Conservation (phyloP, 2,888 invertebrate genomes). For the Adelognathus sp. region DNA sequence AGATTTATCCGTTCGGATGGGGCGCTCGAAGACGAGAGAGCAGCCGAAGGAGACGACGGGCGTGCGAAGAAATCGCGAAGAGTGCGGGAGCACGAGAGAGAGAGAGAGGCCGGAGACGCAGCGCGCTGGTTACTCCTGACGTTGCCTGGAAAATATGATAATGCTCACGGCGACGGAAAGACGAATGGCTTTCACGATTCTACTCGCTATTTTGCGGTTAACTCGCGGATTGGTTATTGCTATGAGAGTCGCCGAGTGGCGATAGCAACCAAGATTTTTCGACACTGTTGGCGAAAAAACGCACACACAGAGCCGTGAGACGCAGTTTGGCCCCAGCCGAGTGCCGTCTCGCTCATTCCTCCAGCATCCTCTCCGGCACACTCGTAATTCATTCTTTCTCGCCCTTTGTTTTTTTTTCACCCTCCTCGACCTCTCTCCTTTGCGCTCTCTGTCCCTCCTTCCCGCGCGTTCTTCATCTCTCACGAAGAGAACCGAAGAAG, state of each 20-base stretch:
- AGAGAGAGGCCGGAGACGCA: constrained; percentile 42
- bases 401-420: constrained; percentile 26
- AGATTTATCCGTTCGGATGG: constrained; percentile 74
- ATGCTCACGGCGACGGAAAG: constrained; percentile 73
- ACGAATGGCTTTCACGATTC: constrained; percentile 71
- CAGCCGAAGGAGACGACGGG: constrained; percentile 29
- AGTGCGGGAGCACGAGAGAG: too few species aligned
- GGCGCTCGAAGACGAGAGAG: constrained; percentile 56
- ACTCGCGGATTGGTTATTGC: constrained; percentile 74
- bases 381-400: constrained; percentile 67
- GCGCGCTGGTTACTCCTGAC: constrained; percentile 58
- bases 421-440: background rate
- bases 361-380: constrained; percentile 9
- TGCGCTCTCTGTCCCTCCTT: constrained; percentile 12
- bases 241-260: constrained; percentile 55
- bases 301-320: background rate
- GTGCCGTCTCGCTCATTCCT: constrained; percentile 25
- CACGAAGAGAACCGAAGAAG: constrained; percentile 27
- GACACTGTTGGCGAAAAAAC: constrained; percentile 39
- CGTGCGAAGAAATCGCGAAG: too few species aligned
- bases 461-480: constrained; percentile 29
- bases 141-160: constrained; percentile 74
- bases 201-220: constrained; percentile 68
- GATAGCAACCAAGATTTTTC: constrained; percentile 66
- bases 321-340: constrained; percentile 19